Base-by-base conservation (phyloP, 2,888 invertebrate species). In the Microdon myrmicae region DNA sequence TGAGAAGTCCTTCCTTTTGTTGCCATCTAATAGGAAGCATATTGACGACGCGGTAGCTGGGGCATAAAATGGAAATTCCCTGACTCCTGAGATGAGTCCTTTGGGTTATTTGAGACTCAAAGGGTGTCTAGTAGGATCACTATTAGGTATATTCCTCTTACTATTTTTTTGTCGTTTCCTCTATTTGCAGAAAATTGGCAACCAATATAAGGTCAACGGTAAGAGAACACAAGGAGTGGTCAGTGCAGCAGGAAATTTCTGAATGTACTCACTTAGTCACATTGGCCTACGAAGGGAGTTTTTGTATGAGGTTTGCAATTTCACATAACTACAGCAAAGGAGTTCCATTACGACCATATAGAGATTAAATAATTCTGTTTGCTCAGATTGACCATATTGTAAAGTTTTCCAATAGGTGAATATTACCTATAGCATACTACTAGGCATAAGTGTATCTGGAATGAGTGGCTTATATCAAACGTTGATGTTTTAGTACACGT, bases 181-280 rank as follows among this genome's bases (percentile, higher is more conserved):
- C 9, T n/a, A 43, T 45, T 51, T 45, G 6, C 13, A 47, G 41
- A 35, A 41, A 56, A 51, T 64, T 64, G 61, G 61, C 61, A 51
- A 56, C 44, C 45, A 64, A 41, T 56, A 61, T 56, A 61, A 56
- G 61, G 49, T 61, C 56, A 61, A 55, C 48, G 39, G 43, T 44
- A 19, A 44, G 22, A 20, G 19, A 41, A 28, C 22, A 44, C 51
- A 35, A 44, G 49, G 41, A 51, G 35, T 56, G 61, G 61, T 51
- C 61, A 56, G 49, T 28, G 25, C 37, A 13, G 26, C 26, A 56
- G 49, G 32, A 39, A 34, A 55, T 61, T 49, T 55, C 38, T 44
- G 43, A 38, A 55, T 37, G 9, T 16, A 23, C n/a, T n/a, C n/a
- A n/a, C 5, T 9, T 28, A 28, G 28, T 39, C 51, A 26, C 41